These are phyloP conservation scores for Sparidentex hasta DNA, from an alignment of 2,797 vertebrate genomes.

Conservation along the genomic window DNA sequence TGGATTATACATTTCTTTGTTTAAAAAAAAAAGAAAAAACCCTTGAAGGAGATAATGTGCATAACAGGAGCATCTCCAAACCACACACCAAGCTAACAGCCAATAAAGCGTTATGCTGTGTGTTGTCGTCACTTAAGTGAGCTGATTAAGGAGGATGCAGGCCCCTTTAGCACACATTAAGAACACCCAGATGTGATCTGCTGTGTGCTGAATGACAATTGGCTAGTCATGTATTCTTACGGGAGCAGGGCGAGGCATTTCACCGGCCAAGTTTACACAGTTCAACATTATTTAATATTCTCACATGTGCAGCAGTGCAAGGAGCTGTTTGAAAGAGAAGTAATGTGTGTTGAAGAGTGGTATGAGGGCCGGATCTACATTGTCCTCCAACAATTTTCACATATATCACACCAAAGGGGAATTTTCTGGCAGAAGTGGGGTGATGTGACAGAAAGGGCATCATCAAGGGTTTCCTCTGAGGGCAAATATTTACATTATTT, in stretches of 20 bases:
- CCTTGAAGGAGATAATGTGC: conserved; percentile 84
- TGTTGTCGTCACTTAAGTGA: conserved; percentile 90
- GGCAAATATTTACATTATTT: conserved; percentile 7
- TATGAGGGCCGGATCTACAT: conserved; percentile 39
- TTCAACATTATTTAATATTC: conserved; percentile 59
- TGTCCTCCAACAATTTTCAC: conserved; percentile 53
- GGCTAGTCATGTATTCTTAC: conserved; percentile 77
- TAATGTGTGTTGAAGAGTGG: conserved; percentile 36
- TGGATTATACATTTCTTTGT: conserved; percentile 86
- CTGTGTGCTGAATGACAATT: conserved; percentile 85
- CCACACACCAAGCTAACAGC: conserved; percentile 87
- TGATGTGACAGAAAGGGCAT: conserved; percentile 26
- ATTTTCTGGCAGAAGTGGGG: background rate
- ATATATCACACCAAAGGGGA: conserved; percentile 62
- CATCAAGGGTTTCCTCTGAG: conserved; percentile 3
- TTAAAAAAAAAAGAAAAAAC: conserved; percentile 44
- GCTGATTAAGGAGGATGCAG: conserved; percentile 85
- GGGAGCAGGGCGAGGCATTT: conserved; percentile 72
- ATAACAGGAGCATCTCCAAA: conserved; percentile 88
- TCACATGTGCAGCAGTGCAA: conserved; percentile 39
- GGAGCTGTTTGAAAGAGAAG: conserved; percentile 31
- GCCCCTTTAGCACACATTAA: conserved; percentile 84
- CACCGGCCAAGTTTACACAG: conserved; percentile 67
- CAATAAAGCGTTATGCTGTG: conserved; percentile 83
- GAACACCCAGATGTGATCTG: conserved; percentile 83